Base-by-base conservation (phyloP, 2,797 vertebrate species). In the Mionectes olivaceus region DNA sequence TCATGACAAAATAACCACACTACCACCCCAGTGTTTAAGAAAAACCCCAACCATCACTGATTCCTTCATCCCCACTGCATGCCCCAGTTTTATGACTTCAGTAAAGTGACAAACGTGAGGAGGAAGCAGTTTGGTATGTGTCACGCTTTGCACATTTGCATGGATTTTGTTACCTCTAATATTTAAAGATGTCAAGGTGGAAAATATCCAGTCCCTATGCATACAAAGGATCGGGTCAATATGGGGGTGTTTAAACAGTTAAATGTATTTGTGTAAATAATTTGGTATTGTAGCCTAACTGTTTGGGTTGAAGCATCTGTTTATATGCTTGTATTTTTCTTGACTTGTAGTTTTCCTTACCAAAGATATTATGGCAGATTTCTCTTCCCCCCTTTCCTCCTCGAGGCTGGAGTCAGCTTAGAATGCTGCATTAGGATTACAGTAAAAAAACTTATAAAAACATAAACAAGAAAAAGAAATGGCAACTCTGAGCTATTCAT, bases 101-200 rank as follows among this genome's bases (percentile, higher is more conserved):
- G n/a, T 70, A 69, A 93, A 89, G 70, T 60, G 91, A 90, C 81
- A 94, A 87, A 95, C 59, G 64, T 1, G 5, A 87, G 92, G 87
- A 94, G 95, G 75, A 59, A 87, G 87, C 68, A 68, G 43, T 75
- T 87, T 96, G 87, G 64, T 92, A 74, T 87, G 88, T 93, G 79
- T 73, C 52, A 37, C 74, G 61, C 68, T 95, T 96, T 93, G 79
- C 84, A 82, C 61, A 56, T 84, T 84, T 88, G 60, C 32, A 80
- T 84, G 95, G 93, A 75, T 93, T 93, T 95, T 96, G 95, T 90
- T 83, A 49, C 81, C 75, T 93, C 73, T 92, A 93, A 82, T 59
- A 61, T 96, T 97, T 96, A 77, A 77, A 91, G 50, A 27, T 83
- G 82, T 93, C 88, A 74, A 93, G 67, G 52, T 28, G 63, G 63